phyloP scores from a whole-genome alignment of 2,888 invertebrate genomes.

The Zygogramma bicolorata region DNA sequence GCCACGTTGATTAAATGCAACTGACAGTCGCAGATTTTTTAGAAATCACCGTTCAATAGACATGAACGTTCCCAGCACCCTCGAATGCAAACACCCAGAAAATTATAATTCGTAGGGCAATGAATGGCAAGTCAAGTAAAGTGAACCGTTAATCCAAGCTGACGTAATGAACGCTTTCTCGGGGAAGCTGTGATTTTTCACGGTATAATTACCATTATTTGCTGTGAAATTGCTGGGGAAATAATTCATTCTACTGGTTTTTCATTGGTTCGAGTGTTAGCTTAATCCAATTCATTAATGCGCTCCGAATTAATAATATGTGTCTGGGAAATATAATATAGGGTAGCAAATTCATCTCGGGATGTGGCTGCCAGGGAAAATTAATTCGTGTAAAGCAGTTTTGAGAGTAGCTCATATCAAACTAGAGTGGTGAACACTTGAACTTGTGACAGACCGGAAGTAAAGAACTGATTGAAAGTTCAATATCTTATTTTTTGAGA shows the following conservation, averaged over 20 bases:
- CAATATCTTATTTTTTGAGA: too few relatives aligned
- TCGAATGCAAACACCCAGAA: not conserved
- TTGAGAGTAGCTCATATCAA: too few relatives aligned
- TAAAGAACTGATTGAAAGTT: too few relatives aligned
- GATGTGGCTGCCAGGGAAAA: not conserved
- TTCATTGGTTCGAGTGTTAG: not conserved
- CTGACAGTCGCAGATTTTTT: not conserved
- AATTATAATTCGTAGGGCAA: not conserved
- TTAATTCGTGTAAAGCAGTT: too few relatives aligned
- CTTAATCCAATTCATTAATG: not conserved
- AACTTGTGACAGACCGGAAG: too few relatives aligned
- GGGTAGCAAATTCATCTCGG: not conserved
- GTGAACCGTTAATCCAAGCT: not conserved
- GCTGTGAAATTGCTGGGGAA: not conserved
- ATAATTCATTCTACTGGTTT: not conserved
- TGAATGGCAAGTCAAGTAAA: not conserved
- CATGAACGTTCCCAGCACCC: not conserved
- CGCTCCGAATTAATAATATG: not conserved
- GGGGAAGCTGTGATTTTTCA: constrained; percentile 2
- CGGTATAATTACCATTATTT: not conserved
- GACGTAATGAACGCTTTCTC: not conserved
- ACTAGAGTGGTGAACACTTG: too few relatives aligned
- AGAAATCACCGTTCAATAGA: not conserved
- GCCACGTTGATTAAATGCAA: not conserved
- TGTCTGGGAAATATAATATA: not conserved